These are phyloP conservation scores for Ormia ochracea DNA, from an alignment of 2,888 invertebrate genomes.

Conservation along the genomic window DNA sequence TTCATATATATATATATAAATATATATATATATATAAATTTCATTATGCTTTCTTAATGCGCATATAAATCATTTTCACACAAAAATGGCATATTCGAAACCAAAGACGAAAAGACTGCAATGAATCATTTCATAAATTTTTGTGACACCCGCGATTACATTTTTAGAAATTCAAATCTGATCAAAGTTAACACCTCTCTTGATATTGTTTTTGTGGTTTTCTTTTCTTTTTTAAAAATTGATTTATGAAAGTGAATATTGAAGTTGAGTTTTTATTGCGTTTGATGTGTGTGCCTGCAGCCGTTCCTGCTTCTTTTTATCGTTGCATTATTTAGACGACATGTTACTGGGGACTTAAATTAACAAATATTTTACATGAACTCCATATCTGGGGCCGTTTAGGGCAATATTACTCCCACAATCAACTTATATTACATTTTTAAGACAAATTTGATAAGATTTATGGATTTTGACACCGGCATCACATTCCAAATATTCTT, in stretches of 20 bases:
- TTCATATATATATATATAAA: too few relatives aligned
- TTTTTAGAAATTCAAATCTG: not conserved
- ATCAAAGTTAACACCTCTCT: conserved; percentile 4
- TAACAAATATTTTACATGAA: conserved; percentile 18
- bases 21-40: too few relatives aligned
- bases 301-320: not conserved
- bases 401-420: conserved; percentile 35
- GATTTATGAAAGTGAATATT: conserved; percentile 6
- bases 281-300: not conserved
- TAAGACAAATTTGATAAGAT: conserved; percentile 27
- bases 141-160: conserved; percentile 8
- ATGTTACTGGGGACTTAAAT: conserved; percentile 32
- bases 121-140: conserved; percentile 18
- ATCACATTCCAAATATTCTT: conserved; percentile 35
- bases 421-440: conserved; percentile 1
- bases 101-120: not conserved
- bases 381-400: not conserved
- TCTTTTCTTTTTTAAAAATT: too few relatives aligned
- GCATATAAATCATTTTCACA: conserved; percentile 21
- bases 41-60: not conserved
- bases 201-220: too few relatives aligned
- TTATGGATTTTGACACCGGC: conserved; percentile 41
- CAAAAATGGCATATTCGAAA: not conserved
- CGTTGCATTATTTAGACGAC: conserved; percentile 29
- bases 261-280: conserved; percentile 10